Evolutionary conservation across 1,140 invertebrate species (phyloP), one percentile per base, ranked within the genome.

Genomic region (Copidosoma floridanum): DNA sequence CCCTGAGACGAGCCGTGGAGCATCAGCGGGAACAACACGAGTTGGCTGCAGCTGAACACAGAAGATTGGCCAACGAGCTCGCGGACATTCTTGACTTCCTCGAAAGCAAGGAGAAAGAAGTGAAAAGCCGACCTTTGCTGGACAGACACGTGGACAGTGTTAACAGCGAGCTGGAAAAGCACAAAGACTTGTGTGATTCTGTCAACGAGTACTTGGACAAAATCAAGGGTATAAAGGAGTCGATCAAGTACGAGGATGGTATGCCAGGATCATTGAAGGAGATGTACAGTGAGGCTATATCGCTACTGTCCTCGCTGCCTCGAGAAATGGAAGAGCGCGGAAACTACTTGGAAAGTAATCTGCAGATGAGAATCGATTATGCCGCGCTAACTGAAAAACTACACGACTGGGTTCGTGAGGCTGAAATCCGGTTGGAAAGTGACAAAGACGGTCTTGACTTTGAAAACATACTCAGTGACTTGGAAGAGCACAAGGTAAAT

Each of bases 381-480:
- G 79, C 85, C 67, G 78, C 82, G 59, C 75, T 90, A 5, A 86
- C 89, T 23, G 85, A 90, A n/a, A 89, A 88, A 79, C 83, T 97
- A 3, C 87, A 86, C 61, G 84, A 85, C 32, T 98, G 94, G 94
- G 85, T 95, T 0, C 85, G 88, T 61, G 91, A 94, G 68, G 93
- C 93, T 3, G 88, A 90, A 63, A 85, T 88, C 48, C 82, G 89
- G 21, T 72, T 97, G 7, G 84, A 89, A 62, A 87, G 87, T 65
- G 86, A 88, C 58, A 90, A 92, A 69, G 87, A 90, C 63, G 93
- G 92, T 37, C 87, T 93, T 21, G 91, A 97, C 72, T 95, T 93
- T 73, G 89, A 92, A 66, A 93, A 91, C 65, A 87, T 95, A 5
- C 80, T 89, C 21, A 82, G 85, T 8, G 91, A 94, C 69, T 79